These are phyloP conservation scores for Oreotragus oreotragus DNA, from an alignment of 2,113 vertebrate genomes.

Conservation along the genomic window DNA sequence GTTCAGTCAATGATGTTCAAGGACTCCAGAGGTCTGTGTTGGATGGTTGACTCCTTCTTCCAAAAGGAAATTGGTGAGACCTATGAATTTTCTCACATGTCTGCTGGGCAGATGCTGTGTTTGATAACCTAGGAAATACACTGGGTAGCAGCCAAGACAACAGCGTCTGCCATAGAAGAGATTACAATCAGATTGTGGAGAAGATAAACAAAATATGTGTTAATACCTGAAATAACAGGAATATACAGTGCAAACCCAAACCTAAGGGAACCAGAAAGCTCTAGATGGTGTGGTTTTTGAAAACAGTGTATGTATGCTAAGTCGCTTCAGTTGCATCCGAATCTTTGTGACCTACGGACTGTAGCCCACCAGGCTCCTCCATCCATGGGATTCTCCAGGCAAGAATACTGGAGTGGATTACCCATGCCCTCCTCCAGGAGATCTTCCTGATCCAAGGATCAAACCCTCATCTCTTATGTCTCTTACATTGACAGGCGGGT, in stretches of 20 bases:
- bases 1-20: background rate
- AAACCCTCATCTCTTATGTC: background rate
- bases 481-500: background rate
- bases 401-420: background rate
- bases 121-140: background rate
- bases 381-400: background rate
- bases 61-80: background rate
- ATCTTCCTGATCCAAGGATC: background rate
- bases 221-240: background rate
- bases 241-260: background rate
- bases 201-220: background rate
- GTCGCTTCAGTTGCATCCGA: rapidly evolving
- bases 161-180: background rate
- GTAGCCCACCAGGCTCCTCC: background rate
- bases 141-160: background rate
- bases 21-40: background rate
- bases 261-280: background rate
- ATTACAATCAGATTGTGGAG: background rate
- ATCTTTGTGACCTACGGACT: background rate
- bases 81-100: background rate
- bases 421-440: background rate
- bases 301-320: background rate
- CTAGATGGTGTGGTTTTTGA: background rate
- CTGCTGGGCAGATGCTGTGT: background rate
- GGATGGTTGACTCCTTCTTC: background rate